A percentile compares a stretch with the other conserved stretches of the same genome.
phyloP scores from a whole-genome alignment of 2,888 invertebrate genomes.

The Panopea generosa region DNA sequence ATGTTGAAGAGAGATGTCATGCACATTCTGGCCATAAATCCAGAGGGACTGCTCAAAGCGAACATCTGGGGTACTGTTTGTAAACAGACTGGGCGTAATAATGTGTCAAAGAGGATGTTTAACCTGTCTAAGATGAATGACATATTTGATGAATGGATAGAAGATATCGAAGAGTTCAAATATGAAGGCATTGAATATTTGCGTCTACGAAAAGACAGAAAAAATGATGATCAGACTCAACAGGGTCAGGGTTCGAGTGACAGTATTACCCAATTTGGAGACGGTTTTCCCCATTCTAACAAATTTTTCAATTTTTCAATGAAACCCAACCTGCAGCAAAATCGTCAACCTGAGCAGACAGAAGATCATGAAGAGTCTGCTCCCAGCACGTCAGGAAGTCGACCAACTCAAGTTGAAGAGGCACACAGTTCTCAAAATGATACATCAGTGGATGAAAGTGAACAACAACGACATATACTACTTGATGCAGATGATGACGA shows the following conservation, averaged over 20 bases:
- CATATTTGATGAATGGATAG: slow-evolving; percentile 29
- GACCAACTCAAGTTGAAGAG: too few relatives aligned
- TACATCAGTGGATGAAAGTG: too few relatives aligned
- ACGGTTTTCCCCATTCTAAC: too few relatives aligned
- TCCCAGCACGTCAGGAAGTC: too few relatives aligned
- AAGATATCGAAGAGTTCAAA: slow-evolving; percentile 19
- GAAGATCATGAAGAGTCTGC: too few relatives aligned
- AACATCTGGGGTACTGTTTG: slow-evolving; percentile 30
- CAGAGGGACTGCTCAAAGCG: slow-evolving; percentile 20
- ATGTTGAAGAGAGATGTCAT: slow-evolving; percentile 44
- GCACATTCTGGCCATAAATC: slow-evolving; percentile 19
- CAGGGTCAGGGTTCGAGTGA: not conserved
- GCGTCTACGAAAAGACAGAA: not conserved
- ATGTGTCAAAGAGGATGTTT: slow-evolving; percentile 21
- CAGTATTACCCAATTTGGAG: too few relatives aligned
- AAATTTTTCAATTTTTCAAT: too few relatives aligned
- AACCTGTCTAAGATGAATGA: slow-evolving; percentile 33
- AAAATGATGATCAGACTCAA: not conserved
- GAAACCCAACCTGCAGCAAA: too few relatives aligned
- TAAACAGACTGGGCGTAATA: slow-evolving; percentile 25
- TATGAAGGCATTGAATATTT: not conserved
- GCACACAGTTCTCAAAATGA: too few relatives aligned
- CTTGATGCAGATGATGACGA: too few relatives aligned
- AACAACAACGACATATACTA: too few relatives aligned
- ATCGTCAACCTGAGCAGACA: too few relatives aligned